phyloP scores from a whole-genome alignment of 2,113 vertebrate genomes.

The Serinus canaria region DNA sequence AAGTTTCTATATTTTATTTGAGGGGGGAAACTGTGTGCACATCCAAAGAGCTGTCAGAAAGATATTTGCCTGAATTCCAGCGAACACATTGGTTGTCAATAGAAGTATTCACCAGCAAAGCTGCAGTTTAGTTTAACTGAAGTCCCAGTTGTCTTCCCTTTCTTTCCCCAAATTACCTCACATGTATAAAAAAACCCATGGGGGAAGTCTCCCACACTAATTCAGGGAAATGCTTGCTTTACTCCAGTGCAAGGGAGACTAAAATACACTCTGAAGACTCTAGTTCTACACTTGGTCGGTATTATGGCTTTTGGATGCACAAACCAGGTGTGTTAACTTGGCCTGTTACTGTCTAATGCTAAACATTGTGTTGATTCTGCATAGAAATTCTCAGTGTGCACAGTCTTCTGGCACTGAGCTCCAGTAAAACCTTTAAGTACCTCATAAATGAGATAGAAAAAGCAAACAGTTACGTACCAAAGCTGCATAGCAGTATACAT shows the following conservation, averaged over 20 bases:
- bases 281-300: neutral
- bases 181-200: neutral
- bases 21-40: neutral
- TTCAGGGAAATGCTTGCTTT: neutral
- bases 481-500: neutral
- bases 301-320: neutral
- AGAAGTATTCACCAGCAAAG: neutral
- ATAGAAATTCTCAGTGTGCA: neutral
- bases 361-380: neutral
- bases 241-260: neutral
- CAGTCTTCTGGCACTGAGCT: neutral
- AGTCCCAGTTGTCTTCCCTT: neutral
- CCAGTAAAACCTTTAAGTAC: neutral
- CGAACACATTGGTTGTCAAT: neutral
- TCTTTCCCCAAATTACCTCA: neutral
- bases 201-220: neutral
- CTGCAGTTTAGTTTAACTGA: neutral
- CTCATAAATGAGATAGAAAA: neutral
- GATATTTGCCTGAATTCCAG: neutral
- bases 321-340: neutral
- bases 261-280: neutral
- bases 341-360: neutral
- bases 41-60: neutral
- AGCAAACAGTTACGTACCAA: neutral
- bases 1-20: neutral